These are phyloP conservation scores for Corythornis vintsioides DNA, from an alignment of 2,113 vertebrate species.

Conservation along the genomic window DNA sequence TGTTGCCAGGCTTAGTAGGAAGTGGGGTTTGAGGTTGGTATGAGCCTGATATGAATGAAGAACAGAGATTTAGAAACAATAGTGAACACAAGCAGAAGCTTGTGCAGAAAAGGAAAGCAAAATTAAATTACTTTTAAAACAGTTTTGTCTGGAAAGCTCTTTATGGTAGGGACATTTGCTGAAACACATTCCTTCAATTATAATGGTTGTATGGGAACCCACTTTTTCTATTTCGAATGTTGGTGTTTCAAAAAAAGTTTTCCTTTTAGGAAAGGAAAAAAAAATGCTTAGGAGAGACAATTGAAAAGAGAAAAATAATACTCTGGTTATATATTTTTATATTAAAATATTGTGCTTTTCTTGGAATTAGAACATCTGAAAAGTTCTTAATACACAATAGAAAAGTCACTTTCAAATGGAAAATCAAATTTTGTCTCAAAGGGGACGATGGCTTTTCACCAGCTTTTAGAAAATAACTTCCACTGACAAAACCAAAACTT, in stretches of 20 bases:
- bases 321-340: background rate
- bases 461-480: background rate
- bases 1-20: background rate
- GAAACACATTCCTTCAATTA: background rate
- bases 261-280: background rate
- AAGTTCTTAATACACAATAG: background rate
- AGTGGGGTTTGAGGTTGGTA: background rate
- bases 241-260: background rate
- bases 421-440: background rate
- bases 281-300: background rate
- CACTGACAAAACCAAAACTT: background rate
- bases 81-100: background rate
- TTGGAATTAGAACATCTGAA: background rate
- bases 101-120: background rate
- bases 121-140: background rate
- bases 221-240: conserved; percentile 1
- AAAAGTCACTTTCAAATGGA: background rate
- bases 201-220: background rate
- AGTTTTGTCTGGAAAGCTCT: conserved; percentile 4
- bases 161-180: background rate
- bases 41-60: background rate
- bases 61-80: background rate
- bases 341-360: background rate
- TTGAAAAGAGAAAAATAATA: background rate
- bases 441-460: background rate